phyloP scores from a whole-genome alignment of 2,113 vertebrate species.

The Catharus bicknelli region DNA sequence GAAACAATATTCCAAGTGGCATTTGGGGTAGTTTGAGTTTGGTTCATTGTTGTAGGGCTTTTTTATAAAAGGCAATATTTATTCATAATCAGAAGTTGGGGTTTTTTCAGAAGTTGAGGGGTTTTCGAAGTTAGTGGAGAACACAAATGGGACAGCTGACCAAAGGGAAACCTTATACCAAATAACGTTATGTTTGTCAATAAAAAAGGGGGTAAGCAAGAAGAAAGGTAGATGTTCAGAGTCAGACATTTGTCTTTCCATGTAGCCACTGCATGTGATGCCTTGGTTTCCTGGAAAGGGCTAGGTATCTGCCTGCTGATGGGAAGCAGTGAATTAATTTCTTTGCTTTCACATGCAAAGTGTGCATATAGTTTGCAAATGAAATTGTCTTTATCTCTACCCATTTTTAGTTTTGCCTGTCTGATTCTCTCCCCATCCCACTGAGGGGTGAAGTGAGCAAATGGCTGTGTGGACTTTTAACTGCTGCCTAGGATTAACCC shows the following conservation, averaged over 20 bases:
- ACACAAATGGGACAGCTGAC: neutral
- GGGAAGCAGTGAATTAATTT: neutral
- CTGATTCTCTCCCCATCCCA: neutral
- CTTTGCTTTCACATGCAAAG: neutral
- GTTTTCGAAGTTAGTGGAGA: fast-evolving
- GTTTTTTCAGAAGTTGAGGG: neutral
- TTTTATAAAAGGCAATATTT: neutral
- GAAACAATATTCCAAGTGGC: neutral
- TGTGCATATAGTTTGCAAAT: neutral
- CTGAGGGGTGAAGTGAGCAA: neutral
- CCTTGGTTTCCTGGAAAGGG: neutral
- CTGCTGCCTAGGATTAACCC: neutral
- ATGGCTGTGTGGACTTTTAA: neutral
- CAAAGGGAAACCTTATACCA: neutral
- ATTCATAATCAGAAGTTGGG: neutral
- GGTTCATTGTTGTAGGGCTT: neutral
- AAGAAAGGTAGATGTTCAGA: neutral
- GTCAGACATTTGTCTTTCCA: neutral
- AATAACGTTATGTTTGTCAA: neutral
- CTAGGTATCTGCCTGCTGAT: neutral
- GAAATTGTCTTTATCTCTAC: neutral
- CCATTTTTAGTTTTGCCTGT: neutral
- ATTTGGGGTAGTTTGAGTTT: neutral
- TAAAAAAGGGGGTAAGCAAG: neutral
- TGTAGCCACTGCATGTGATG: fast-evolving